phyloP scores from a whole-genome alignment of 2,797 vertebrate genomes.

The Smutsia gigantea region DNA sequence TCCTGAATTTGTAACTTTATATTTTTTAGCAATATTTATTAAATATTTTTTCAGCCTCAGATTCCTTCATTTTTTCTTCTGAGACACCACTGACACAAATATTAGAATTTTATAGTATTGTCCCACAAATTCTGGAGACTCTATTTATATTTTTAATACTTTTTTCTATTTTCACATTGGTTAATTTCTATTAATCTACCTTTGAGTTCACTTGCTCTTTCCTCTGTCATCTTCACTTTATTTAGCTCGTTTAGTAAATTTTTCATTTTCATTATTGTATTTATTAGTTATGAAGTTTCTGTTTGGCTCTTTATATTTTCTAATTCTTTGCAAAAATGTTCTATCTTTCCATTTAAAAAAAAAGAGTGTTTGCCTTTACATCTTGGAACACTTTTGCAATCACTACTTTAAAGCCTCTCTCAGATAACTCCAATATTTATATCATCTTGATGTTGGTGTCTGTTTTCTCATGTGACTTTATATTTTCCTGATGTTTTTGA shows the following conservation, averaged over 20 bases:
- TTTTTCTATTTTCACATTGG: background rate
- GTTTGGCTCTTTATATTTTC: background rate
- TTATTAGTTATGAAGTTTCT: background rate
- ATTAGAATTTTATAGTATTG: background rate
- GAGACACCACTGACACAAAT: background rate
- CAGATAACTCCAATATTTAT: background rate
- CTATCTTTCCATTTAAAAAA: background rate
- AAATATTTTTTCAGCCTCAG: background rate
- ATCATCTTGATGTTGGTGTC: background rate
- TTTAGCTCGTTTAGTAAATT: background rate
- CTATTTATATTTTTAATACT: background rate
- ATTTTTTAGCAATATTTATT: background rate
- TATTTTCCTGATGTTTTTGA: background rate
- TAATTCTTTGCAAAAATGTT: background rate
- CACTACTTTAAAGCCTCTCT: background rate
- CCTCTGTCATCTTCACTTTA: background rate
- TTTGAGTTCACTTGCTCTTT: background rate
- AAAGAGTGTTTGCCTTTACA: background rate
- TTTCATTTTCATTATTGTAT: background rate
- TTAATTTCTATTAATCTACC: background rate
- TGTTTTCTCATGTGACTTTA: background rate
- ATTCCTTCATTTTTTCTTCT: background rate
- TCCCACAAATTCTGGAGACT: background rate
- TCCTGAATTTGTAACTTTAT: background rate
- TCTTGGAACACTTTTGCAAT: background rate